phyloP scores from a whole-genome alignment of 2,797 vertebrate genomes.

The Pseudopleuronectes americanus region DNA sequence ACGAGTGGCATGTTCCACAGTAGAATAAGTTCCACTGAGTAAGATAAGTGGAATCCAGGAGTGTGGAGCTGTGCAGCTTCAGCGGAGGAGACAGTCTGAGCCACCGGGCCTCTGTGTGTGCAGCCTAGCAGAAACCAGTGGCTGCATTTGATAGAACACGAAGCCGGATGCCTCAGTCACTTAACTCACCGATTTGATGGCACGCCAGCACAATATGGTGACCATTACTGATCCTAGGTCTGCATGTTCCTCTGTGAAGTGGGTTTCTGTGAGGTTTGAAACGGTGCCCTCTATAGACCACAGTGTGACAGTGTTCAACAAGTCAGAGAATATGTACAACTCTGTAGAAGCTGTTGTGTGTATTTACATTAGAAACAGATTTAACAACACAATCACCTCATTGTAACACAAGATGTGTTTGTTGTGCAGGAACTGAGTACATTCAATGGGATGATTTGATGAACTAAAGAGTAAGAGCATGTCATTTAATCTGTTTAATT shows the following conservation, averaged over 20 bases:
- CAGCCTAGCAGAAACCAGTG: constrained; percentile 40
- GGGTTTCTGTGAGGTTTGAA: constrained; percentile 45
- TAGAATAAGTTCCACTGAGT: constrained; percentile 9
- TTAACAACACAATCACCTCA: constrained; percentile 15
- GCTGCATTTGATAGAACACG: constrained; percentile 33
- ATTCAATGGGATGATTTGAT: no score
- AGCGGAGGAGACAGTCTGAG: constrained; percentile 26
- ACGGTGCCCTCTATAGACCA: constrained; percentile 75
- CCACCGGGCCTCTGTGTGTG: constrained; percentile 26
- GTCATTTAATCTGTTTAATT: no score
- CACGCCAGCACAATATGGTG: constrained; percentile 18
- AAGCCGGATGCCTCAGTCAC: constrained; percentile 33
- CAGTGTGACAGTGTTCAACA: constrained; percentile 4
- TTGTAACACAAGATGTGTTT: background rate
- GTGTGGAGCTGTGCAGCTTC: constrained; percentile 9
- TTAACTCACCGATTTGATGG: constrained; percentile 34
- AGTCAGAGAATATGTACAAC: background rate
- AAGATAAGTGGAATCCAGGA: constrained; percentile 25
- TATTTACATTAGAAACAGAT: constrained; percentile 19
- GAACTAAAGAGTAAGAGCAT: no score
- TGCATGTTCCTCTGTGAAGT: constrained; percentile 16
- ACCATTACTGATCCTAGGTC: constrained; percentile 9
- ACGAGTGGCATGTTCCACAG: background rate
- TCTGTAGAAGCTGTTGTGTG: background rate
- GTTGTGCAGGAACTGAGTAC: background rate